Evolutionary conservation across 64 coral and sea anemone species (phyloP).

Genomic region (Pocillopora damicornis): DNA sequence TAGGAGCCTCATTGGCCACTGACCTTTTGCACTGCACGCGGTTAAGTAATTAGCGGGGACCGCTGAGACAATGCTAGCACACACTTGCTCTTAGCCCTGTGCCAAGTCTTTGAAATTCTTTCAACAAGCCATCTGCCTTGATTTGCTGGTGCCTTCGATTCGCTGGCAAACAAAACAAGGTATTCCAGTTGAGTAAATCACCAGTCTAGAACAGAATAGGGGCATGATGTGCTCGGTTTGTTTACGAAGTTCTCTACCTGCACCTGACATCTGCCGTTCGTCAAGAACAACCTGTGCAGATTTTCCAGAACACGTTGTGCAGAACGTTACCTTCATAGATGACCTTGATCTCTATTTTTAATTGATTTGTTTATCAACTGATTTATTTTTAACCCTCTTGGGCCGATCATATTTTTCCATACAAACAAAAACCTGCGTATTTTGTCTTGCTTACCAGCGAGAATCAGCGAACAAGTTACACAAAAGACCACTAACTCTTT

Average conservation of each 20-base stretch:
- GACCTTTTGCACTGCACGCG: neutral
- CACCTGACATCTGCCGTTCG: constrained; percentile 7
- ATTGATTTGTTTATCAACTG: neutral
- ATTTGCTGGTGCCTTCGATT: constrained; percentile 21
- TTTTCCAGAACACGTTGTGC: constrained; percentile 9
- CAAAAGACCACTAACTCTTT: neutral
- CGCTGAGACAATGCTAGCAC: constrained; percentile 1
- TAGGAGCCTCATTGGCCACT: neutral
- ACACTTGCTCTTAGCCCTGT: constrained; percentile 2
- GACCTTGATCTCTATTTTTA: neutral
- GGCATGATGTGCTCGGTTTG: neutral
- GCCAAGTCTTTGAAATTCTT: constrained; percentile 13
- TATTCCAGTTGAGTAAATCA: constrained; percentile 28
- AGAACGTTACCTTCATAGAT: neutral
- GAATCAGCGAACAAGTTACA: neutral
- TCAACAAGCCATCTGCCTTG: constrained; percentile 37
- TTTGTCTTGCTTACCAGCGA: neutral
- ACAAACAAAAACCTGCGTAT: no score
- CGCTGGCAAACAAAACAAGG: constrained; percentile 17
- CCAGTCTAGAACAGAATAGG: neutral
- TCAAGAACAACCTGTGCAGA: neutral
- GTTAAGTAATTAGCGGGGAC: constrained; percentile 14
- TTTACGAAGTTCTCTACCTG: constrained; percentile 6
- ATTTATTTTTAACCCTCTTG: neutral
- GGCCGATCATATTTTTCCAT: neutral